These are phyloP conservation scores for Pterobdella sp. DNA, from an alignment of 2,888 invertebrate species.

Conservation along the genomic window DNA sequence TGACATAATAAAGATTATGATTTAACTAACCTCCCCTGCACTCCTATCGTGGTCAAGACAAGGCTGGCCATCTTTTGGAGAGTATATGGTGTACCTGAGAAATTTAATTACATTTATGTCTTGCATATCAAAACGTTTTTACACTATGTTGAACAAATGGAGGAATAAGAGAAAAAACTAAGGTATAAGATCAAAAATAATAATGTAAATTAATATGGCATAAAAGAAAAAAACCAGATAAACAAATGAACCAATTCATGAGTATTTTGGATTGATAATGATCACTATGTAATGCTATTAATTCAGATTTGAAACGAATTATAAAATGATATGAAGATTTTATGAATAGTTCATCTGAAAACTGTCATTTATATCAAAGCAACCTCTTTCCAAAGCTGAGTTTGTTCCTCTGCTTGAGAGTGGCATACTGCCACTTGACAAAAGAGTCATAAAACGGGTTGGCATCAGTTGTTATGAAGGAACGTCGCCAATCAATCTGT, in stretches of 20 bases:
- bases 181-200: too few species aligned
- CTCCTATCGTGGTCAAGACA: slow-evolving; percentile 99
- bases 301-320: background rate
- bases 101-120: too few species aligned
- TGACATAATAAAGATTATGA: too few species aligned
- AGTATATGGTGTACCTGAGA: slow-evolving; percentile 75
- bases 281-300: too few species aligned
- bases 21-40: slow-evolving; percentile 68
- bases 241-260: too few species aligned
- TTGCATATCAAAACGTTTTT: too few species aligned
- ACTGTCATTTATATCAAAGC: too few species aligned
- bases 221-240: background rate
- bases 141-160: too few species aligned
- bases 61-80: slow-evolving; percentile 90
- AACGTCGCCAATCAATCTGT: slow-evolving; percentile 90
- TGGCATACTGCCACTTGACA: slow-evolving; percentile 88
- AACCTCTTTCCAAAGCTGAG: slow-evolving; percentile 90
- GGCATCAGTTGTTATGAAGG: slow-evolving; percentile 95
- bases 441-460: slow-evolving; percentile 97
- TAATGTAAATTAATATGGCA: background rate
- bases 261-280: too few species aligned
- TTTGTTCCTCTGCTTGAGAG: slow-evolving; percentile 75
- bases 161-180: too few species aligned
- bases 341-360: slow-evolving; percentile 4
- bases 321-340: background rate